A percentile compares a stretch with the other conserved stretches of the same genome.
These are phyloP conservation scores for Amphipoea lucens DNA, from an alignment of 2,888 invertebrate species.

Conservation along the genomic window DNA sequence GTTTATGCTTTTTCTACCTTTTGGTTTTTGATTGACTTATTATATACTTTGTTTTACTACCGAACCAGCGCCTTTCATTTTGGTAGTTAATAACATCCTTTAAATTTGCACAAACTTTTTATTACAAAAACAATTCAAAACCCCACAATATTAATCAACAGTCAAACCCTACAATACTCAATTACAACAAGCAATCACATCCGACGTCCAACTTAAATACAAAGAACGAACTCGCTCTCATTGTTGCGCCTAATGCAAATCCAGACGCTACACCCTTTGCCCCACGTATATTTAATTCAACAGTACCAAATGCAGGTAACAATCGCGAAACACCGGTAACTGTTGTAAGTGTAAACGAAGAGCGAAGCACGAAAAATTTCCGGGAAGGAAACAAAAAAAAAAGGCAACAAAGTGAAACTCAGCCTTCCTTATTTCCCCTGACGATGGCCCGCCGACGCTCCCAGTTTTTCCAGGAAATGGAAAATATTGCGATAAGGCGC, in stretches of 20 bases:
- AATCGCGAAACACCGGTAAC: slow-evolving; percentile 87
- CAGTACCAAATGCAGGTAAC: slow-evolving; percentile 86
- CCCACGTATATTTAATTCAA: slow-evolving; percentile 88
- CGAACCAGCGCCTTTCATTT: too few species aligned
- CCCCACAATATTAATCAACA: slow-evolving; percentile 28
- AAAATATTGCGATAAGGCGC: slow-evolving; percentile 91
- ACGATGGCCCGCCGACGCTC: slow-evolving; percentile 85
- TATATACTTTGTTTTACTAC: too few species aligned
- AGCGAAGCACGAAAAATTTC: slow-evolving; percentile 86
- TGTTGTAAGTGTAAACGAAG: slow-evolving; percentile 89
- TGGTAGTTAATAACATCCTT: too few species aligned
- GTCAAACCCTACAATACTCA: slow-evolving; percentile 34
- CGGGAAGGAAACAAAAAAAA: slow-evolving; percentile 78
- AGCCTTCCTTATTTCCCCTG: slow-evolving; percentile 90
- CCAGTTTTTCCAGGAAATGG: slow-evolving; percentile 88
- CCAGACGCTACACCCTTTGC: slow-evolving; percentile 88
- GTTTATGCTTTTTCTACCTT: too few species aligned
- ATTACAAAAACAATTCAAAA: not conserved
- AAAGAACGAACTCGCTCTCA: slow-evolving; percentile 76
- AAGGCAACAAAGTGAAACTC: slow-evolving; percentile 89
- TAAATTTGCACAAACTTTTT: not conserved
- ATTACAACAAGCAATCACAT: slow-evolving; percentile 67
- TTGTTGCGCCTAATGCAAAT: slow-evolving; percentile 88
- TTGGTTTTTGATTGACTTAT: too few species aligned
- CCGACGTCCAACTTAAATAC: slow-evolving; percentile 75